Evolutionary conservation across 2,113 vertebrate species (phyloP).

Genomic region (Arenaria interpres): DNA sequence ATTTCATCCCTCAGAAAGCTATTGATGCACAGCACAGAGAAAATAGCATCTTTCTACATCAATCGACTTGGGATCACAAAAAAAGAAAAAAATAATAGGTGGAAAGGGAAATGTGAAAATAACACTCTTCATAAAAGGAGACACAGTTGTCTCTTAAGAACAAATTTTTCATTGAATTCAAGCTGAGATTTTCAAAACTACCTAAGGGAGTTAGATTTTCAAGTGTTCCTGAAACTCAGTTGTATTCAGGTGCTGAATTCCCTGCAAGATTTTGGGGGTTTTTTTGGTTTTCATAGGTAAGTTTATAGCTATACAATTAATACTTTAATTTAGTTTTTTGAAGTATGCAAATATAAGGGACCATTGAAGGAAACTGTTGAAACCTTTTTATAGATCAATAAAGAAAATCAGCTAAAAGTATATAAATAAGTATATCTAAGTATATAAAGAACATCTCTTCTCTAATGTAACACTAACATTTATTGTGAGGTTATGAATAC

Average conservation of each 20-base stretch:
- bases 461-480: background rate
- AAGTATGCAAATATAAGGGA: background rate
- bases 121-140: background rate
- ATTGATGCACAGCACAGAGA: background rate
- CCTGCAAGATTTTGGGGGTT: background rate
- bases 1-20: background rate
- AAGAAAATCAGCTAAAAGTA: background rate
- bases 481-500: background rate
- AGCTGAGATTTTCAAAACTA: background rate
- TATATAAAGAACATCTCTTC: background rate
- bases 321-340: background rate
- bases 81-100: background rate
- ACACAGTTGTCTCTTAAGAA: background rate
- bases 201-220: background rate
- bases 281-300: background rate
- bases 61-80: background rate
- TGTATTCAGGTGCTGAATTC: background rate
- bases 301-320: background rate
- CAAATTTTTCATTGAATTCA: background rate
- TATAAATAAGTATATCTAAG: too few relatives aligned
- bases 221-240: background rate
- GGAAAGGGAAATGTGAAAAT: background rate
- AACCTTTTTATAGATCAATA: background rate
- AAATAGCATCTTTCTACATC: background rate
- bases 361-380: background rate